phyloP scores from a whole-genome alignment of 2,888 invertebrate species.

The Hetaerina titia region DNA sequence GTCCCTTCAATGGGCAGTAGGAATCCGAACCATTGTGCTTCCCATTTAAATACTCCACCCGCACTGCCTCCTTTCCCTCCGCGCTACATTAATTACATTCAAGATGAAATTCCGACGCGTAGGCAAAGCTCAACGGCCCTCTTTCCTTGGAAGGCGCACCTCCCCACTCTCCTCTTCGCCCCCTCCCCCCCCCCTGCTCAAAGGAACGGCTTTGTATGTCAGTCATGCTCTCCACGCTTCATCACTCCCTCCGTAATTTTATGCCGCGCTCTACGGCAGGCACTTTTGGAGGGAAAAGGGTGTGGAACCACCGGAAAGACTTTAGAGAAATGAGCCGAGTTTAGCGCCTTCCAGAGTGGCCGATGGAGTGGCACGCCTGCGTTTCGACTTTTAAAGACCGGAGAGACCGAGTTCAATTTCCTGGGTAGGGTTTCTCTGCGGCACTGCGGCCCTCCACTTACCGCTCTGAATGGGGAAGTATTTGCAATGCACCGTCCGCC shows the following conservation, averaged over 20 bases:
- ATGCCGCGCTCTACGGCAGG: neutral
- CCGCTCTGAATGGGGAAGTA: too few species aligned
- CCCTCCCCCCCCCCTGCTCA: too few species aligned
- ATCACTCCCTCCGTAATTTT: neutral
- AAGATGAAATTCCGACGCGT: constrained; percentile 3
- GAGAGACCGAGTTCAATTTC: too few species aligned
- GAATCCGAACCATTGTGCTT: neutral
- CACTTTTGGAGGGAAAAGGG: neutral
- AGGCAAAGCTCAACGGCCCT: neutral
- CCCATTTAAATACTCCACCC: neutral
- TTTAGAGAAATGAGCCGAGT: neutral
- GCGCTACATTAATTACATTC: neutral
- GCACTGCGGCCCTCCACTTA: too few species aligned
- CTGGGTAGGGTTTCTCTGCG: too few species aligned
- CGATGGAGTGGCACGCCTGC: neutral
- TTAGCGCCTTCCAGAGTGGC: neutral
- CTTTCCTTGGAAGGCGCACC: neutral
- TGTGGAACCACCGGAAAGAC: neutral
- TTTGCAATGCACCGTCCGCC: too few species aligned
- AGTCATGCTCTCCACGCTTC: neutral
- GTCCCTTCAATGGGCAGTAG: neutral
- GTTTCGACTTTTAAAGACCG: too few species aligned
- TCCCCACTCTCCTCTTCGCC: neutral
- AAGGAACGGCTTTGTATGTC: neutral
- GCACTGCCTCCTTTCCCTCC: neutral